Percentiles rank a stretch among this genome's conserved stretches.
These are phyloP conservation scores for Anguilla rostrata DNA, from an alignment of 2,113 vertebrate genomes.

Conservation along the genomic window DNA sequence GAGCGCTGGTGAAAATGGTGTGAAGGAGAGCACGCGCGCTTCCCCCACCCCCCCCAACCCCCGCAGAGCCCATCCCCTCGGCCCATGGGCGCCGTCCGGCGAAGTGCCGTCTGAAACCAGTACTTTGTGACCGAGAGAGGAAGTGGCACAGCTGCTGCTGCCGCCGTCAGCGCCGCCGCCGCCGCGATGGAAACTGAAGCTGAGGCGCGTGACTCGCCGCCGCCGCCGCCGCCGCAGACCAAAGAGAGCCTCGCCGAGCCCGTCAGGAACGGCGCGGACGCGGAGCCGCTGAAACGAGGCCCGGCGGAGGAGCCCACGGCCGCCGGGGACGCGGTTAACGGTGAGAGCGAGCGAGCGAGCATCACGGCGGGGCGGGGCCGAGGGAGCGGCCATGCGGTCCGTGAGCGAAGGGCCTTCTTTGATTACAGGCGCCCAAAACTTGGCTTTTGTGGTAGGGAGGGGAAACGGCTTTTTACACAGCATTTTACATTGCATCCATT, in stretches of 20 bases:
- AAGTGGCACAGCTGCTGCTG: conserved; percentile 24
- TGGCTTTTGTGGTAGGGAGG: no score
- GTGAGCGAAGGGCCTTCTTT: no score
- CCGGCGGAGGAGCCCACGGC: conserved; percentile 33
- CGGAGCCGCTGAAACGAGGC: conserved; percentile 29
- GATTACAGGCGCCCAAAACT: no score
- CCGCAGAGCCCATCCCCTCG: background rate
- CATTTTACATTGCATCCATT: no score
- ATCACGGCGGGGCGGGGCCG: background rate
- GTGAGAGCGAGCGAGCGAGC: conserved; percentile 48
- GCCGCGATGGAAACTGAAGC: conserved; percentile 48
- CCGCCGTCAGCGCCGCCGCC: conserved; percentile 33
- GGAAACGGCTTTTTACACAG: no score
- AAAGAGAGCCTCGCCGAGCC: conserved; percentile 39
- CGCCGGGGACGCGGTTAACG: conserved; percentile 48
- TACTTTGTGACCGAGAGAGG: conserved; percentile 40
- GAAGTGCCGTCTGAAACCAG: conserved; percentile 44
- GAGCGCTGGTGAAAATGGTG: conserved; percentile 16
- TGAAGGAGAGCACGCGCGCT: background rate
- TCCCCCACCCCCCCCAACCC: background rate
- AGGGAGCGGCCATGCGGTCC: no score
- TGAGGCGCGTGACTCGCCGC: conserved; percentile 26
- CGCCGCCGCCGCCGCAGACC: conserved; percentile 28
- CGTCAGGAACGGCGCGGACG: conserved; percentile 21
- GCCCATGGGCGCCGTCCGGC: conserved; percentile 8